Percentiles rank a stretch among this genome's conserved stretches.
Conservation (phyloP, 2,888 invertebrate genomes). For the Argyra leucocephala region DNA sequence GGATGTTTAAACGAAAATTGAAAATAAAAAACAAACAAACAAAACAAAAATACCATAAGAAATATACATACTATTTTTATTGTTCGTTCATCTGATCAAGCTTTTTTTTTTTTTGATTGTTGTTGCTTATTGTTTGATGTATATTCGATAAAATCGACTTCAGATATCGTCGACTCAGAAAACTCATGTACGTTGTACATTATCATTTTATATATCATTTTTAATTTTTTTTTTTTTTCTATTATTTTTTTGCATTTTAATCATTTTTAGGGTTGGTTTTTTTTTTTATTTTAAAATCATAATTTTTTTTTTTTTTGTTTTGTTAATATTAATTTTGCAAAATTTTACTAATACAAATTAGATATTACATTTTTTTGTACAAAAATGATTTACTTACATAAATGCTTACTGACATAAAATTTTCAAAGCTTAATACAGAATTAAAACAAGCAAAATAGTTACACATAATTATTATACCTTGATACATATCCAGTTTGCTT, state of each 20-base stretch:
- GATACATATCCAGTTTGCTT: too few relatives aligned
- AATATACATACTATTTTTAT: too few relatives aligned
- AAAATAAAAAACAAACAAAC: neutral
- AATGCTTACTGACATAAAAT: too few relatives aligned
- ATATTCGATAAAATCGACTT: neutral
- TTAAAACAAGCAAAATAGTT: too few relatives aligned
- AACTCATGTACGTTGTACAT: neutral
- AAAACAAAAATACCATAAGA: too few relatives aligned
- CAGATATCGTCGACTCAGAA: neutral
- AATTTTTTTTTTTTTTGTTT: neutral
- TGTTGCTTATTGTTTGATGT: neutral
- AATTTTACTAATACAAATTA: too few relatives aligned
- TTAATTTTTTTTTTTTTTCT: neutral
- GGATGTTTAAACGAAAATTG: neutral
- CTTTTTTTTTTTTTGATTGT: too few relatives aligned
- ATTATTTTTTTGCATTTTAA: neutral
- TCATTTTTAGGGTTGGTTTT: neutral
- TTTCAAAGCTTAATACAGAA: too few relatives aligned
- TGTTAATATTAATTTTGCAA: too few relatives aligned
- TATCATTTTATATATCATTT: slow-evolving; percentile 1
- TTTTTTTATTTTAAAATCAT: neutral
- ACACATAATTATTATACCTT: too few relatives aligned
- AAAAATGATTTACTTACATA: too few relatives aligned
- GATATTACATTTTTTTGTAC: too few relatives aligned
- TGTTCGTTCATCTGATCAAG: neutral